phyloP scores from a whole-genome alignment of 2,888 invertebrate species.

The Drosophila maculinotata region DNA sequence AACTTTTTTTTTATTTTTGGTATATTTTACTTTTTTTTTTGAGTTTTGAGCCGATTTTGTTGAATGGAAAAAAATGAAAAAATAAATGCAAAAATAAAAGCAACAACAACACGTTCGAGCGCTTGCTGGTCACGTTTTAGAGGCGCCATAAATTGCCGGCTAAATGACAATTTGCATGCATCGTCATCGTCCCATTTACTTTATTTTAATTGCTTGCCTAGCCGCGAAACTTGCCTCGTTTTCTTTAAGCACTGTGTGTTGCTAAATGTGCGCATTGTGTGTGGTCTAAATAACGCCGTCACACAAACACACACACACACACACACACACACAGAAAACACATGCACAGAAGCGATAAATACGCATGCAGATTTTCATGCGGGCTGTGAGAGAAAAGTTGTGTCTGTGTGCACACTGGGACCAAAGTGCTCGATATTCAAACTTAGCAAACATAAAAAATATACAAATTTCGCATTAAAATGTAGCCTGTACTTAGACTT shows the following conservation, averaged over 20 bases:
- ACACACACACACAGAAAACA: not conserved
- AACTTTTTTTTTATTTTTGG: conserved; percentile 44
- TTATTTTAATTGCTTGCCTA: conserved; percentile 67
- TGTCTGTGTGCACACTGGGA: conserved; percentile 40
- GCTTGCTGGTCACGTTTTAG: conserved; percentile 76
- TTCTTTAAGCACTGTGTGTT: conserved; percentile 39
- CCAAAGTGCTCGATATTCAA: not conserved
- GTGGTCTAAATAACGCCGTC: conserved; percentile 37
- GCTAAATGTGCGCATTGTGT: conserved; percentile 34
- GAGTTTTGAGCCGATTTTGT: conserved; percentile 19
- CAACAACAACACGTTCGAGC: conserved; percentile 18
- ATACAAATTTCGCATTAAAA: too few species aligned
- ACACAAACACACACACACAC: conserved; percentile 8
- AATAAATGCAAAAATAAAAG: too few species aligned
- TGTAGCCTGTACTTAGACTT: conserved; percentile 1
- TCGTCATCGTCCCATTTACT: conserved; percentile 61
- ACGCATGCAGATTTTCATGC: conserved; percentile 22
- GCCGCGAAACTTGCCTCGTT: conserved; percentile 40
- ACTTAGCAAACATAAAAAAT: too few species aligned
- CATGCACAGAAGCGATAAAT: not conserved
- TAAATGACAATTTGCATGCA: conserved; percentile 68
- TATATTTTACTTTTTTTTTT: conserved; percentile 5
- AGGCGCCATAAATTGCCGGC: conserved; percentile 77
- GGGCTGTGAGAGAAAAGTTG: conserved; percentile 21
- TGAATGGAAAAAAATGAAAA: conserved; percentile 43